Base-by-base conservation (phyloP, 1,140 invertebrate species). In the Muscidifurax raptorellus region DNA sequence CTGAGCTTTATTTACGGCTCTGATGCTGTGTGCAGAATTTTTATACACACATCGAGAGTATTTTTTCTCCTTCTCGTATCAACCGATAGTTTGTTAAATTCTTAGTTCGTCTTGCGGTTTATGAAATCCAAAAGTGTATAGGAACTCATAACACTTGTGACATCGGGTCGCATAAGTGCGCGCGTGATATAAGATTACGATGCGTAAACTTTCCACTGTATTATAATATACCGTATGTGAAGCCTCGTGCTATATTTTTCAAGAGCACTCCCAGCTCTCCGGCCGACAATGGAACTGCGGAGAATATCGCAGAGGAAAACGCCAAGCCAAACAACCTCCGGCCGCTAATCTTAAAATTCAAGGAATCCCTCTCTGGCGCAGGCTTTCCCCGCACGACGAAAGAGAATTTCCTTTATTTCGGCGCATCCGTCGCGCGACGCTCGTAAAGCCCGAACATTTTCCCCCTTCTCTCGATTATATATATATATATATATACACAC, bases 1-100 rank as follows among this genome's bases (percentile, higher is more conserved):
- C 80, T 85, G 74, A 69, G 36, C 66, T 79, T 89, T 88, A 88
- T 88, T 88, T 86, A 87, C 82, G 64, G 67, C 44, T 18, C 25
- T 27, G 59, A 36, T 10, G 47, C 67, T n/a, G 71, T 9, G 32
- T 18, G 22, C n/a, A n/a, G 71, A 32, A 74, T 40, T 32, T 36
- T 74, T 74, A 72, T 30, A 9, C 27, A 9, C 69, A 9, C 5
- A 5, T 3, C 36, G 36, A 28, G 1, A 44, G 22, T 9, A 5
- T 28, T 27, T 25, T 15, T 22, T 28, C 44, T 40, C 15, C 47
- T 7, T 44, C 5, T n/a, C 40, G 64, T 69, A 30, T 69, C n/a
- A 22, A 22, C n/a, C 12, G 13, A 12, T 22, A 22, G 15, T 64
- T 18, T n/a, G 59, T n/a, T 64, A 4, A 18, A 18, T 18, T 64